Conservation (phyloP, 2,113 vertebrate genomes). For the Rhabdomys dilectus region DNA sequence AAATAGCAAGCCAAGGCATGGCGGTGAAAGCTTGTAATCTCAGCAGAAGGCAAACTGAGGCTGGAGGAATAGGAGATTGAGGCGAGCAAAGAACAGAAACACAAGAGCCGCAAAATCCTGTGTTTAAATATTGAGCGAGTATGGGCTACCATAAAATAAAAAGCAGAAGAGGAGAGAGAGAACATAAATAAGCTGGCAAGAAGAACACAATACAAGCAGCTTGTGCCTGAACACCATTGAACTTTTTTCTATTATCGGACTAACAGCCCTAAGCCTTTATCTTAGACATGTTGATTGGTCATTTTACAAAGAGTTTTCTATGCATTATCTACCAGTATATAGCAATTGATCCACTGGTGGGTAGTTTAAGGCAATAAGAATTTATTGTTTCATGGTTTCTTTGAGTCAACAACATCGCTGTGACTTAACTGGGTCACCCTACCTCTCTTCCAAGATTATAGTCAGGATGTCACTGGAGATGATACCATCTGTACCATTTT, state of each 20-base stretch:
- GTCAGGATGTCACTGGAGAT: background rate
- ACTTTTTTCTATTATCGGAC: constrained; percentile 17
- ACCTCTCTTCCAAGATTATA: background rate
- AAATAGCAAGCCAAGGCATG: background rate
- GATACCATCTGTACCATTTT: background rate
- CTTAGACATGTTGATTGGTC: background rate
- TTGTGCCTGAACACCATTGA: background rate
- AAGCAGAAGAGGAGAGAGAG: background rate
- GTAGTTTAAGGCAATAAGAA: background rate
- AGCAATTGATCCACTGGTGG: background rate
- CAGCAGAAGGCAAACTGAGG: background rate
- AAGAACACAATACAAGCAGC: background rate
- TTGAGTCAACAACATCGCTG: background rate
- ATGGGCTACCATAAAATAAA: background rate
- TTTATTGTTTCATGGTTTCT: constrained; percentile 22
- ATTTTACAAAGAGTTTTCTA: background rate
- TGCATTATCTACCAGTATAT: background rate
- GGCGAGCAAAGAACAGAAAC: background rate
- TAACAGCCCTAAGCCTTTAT: background rate
- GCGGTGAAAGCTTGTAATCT: background rate
- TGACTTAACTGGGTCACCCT: background rate
- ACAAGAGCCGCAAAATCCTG: background rate
- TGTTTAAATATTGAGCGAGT: background rate
- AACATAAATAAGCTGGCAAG: background rate
- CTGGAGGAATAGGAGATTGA: background rate